These are phyloP conservation scores for Buphagus erythrorhynchus DNA, from an alignment of 2,797 vertebrate genomes.

Conservation along the genomic window DNA sequence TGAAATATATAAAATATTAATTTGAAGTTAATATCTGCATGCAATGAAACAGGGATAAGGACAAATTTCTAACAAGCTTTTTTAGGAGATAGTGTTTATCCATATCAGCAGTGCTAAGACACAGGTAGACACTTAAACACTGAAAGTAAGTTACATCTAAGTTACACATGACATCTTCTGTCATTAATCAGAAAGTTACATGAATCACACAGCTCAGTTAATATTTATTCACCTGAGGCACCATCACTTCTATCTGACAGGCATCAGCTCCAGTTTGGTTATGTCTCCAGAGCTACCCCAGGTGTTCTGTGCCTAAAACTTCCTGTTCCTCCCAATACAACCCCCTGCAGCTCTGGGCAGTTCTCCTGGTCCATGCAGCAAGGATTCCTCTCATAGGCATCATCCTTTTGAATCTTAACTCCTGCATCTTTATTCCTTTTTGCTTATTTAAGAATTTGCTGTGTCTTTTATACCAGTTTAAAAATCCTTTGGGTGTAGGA, in stretches of 20 bases:
- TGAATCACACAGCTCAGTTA: background rate
- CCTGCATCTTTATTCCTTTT: background rate
- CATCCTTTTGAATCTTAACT: background rate
- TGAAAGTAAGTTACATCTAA: background rate
- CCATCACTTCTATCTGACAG: background rate
- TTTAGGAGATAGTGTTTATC: background rate
- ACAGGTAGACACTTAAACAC: background rate
- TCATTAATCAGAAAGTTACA: background rate
- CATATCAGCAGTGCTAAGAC: accelerated
- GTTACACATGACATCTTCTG: background rate
- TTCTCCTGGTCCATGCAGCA: background rate
- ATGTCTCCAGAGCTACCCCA: background rate
- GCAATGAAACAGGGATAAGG: background rate
- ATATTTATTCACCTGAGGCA: background rate
- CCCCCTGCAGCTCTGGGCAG: background rate
- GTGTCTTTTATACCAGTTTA: background rate
- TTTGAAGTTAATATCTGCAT: background rate
- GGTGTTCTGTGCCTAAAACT: background rate
- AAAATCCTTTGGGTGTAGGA: background rate
- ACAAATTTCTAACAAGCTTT: background rate
- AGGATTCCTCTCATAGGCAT: background rate
- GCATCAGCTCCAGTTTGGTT: background rate
- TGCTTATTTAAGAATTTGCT: background rate
- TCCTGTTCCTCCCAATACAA: accelerated
- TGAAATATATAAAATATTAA: background rate